phyloP scores from a whole-genome alignment of 2,113 vertebrate species.

The Tetraodon nigroviridis region DNA sequence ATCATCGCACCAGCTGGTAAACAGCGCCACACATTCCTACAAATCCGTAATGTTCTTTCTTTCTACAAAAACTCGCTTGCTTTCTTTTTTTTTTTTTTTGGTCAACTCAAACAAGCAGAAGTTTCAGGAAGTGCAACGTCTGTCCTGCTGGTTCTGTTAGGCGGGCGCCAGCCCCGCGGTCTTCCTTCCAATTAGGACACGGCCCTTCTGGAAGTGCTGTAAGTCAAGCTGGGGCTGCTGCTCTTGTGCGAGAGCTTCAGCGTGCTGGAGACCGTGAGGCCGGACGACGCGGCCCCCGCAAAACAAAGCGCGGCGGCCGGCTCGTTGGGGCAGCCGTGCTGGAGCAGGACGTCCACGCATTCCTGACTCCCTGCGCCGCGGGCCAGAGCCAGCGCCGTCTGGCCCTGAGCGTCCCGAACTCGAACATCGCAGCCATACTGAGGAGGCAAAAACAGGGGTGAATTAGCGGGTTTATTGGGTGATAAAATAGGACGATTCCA shows the following conservation, averaged over 20 bases:
- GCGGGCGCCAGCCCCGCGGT: too few species aligned
- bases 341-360: constrained; percentile 87
- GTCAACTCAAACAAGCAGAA: constrained; percentile 35
- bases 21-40: constrained; percentile 49
- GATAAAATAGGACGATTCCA: neutral
- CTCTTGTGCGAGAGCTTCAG: constrained; percentile 83
- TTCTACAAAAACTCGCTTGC: constrained; percentile 6
- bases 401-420: constrained; percentile 82
- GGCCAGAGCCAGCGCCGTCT: constrained; percentile 83
- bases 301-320: constrained; percentile 39
- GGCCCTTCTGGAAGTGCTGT: constrained; percentile 77
- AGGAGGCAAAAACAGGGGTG: neutral
- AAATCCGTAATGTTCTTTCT: constrained; percentile 16
- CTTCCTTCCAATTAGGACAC: constrained; percentile 58
- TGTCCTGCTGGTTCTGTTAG: constrained; percentile 17
- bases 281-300: constrained; percentile 64
- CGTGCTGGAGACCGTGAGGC: constrained; percentile 70
- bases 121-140: constrained; percentile 15
- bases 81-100: constrained; percentile 44
- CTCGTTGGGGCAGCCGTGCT: constrained; percentile 85
- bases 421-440: constrained; percentile 93
- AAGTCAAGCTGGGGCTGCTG: constrained; percentile 80
- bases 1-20: constrained; percentile 39
- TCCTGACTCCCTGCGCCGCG: constrained; percentile 86
- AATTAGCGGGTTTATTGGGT: neutral